These are phyloP conservation scores for Nephrotoma guestfalica DNA, from an alignment of 2,888 invertebrate genomes.

Conservation along the genomic window DNA sequence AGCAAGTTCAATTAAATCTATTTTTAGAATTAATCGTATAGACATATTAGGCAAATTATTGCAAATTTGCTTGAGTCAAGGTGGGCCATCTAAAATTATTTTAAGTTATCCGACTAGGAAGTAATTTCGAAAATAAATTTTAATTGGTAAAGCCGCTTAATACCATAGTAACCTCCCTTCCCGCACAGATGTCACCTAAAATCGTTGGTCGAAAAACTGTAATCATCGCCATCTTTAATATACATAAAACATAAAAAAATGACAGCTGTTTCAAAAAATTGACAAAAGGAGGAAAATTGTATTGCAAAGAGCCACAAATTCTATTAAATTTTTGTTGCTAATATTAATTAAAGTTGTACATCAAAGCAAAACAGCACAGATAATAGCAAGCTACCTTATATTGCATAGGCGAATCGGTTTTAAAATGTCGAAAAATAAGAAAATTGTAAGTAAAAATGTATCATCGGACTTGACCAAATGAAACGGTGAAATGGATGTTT, in stretches of 20 bases:
- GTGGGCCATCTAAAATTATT: background rate
- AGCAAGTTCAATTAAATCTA: background rate
- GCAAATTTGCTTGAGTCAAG: background rate
- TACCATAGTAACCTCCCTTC: background rate
- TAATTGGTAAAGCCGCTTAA: background rate
- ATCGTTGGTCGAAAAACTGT: background rate
- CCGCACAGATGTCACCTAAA: background rate
- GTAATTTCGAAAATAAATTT: background rate
- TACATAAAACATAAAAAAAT: background rate
- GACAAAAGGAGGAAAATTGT: background rate
- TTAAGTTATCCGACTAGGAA: background rate
- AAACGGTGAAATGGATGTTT: background rate
- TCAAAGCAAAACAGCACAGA: background rate
- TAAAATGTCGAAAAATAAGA: background rate
- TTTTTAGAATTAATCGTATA: background rate
- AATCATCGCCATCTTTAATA: constrained; percentile 1
- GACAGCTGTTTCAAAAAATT: background rate
- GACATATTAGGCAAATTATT: background rate
- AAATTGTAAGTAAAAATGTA: background rate
- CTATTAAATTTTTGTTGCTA: background rate
- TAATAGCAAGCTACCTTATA: background rate
- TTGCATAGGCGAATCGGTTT: background rate
- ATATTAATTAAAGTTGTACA: background rate
- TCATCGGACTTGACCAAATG: background rate
- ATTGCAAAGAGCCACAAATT: background rate